Percentiles rank a stretch among this genome's conserved stretches.
Conservation (phyloP, 2,888 invertebrate species). For the Nematopogon swammerdamellus region DNA sequence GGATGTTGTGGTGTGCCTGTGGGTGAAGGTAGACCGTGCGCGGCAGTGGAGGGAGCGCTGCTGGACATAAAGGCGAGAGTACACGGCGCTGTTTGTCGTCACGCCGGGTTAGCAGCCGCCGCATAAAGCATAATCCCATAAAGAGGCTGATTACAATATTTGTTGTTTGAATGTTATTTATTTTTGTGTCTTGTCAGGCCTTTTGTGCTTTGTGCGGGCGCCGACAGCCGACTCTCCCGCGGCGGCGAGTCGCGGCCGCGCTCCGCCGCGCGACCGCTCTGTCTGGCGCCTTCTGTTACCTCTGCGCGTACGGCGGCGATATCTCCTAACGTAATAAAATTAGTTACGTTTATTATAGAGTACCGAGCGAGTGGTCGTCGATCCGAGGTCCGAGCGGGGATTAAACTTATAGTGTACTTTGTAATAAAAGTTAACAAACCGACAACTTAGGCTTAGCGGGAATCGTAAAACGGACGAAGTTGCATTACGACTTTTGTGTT, state of each 20-base stretch:
- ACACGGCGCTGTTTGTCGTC: slow-evolving; percentile 13
- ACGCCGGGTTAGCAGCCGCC: slow-evolving; percentile 8
- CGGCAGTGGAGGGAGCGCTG: too few species aligned
- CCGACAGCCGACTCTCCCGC: background rate
- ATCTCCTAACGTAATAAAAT: background rate
- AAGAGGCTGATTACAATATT: slow-evolving; percentile 55
- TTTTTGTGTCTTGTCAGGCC: slow-evolving; percentile 44
- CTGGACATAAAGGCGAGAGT: too few species aligned
- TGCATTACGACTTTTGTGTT: background rate
- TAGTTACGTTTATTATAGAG: background rate
- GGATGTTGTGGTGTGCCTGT: too few species aligned
- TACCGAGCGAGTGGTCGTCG: background rate
- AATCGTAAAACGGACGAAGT: background rate
- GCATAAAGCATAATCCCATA: slow-evolving; percentile 27
- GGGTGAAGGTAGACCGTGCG: too few species aligned
- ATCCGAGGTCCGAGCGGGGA: background rate
- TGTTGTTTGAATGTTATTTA: slow-evolving; percentile 52
- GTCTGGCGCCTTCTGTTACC: too few species aligned
- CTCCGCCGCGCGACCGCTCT: too few species aligned
- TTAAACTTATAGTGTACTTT: background rate
- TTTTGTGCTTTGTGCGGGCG: slow-evolving; percentile 19
- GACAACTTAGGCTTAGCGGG: background rate
- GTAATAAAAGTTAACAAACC: background rate
- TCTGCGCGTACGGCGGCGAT: too few species aligned
- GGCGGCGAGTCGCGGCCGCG: background rate